Conservation (phyloP, 2,888 invertebrate genomes). For the Lottia gigantea region DNA sequence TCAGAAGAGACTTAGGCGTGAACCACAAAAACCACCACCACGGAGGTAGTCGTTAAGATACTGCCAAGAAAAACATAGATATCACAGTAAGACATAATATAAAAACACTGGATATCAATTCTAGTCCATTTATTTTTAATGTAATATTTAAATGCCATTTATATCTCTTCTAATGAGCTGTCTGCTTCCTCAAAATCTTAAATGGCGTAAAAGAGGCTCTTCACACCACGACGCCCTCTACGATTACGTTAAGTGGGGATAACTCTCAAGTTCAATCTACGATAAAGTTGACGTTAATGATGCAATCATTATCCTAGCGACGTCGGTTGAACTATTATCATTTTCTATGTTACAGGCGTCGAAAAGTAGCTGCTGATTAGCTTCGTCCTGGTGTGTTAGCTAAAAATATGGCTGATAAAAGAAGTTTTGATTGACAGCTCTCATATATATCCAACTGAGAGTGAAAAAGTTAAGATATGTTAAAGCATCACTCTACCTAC, state of each 20-base stretch:
- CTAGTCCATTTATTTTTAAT: no score
- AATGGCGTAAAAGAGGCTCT: no score
- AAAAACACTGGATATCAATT: no score
- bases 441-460: not conserved
- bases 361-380: conserved; percentile 8
- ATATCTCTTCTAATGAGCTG: no score
- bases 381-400: not conserved
- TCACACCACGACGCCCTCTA: not conserved
- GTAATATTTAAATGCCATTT: no score
- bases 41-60: no score
- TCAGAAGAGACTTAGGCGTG: no score
- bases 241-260: conserved; percentile 7
- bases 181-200: no score
- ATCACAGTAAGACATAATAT: no score
- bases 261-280: conserved; percentile 5
- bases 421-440: conserved; percentile 2
- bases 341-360: conserved; percentile 2
- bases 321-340: conserved; percentile 4
- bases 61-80: no score
- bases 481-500: conserved; percentile 3
- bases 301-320: conserved; percentile 6
- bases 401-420: not conserved
- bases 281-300: conserved; percentile 11
- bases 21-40: no score
- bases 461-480: conserved; percentile 4